Conservation (phyloP, 2,113 vertebrate species). For the Pithys albifrons region DNA sequence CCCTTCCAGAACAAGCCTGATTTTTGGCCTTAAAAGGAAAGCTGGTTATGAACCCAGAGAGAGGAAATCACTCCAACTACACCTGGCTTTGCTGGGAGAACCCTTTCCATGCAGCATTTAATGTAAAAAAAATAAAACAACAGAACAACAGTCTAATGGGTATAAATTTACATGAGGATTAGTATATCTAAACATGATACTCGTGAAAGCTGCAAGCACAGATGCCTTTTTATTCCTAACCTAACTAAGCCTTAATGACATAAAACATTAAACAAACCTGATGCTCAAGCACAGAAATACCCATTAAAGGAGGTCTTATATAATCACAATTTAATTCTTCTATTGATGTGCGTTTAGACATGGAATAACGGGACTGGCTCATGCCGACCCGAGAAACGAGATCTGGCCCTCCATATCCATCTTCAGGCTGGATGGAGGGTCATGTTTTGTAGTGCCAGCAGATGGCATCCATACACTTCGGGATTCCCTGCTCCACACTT, state of each 20-base stretch:
- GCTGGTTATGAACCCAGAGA: neutral
- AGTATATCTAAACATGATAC: neutral
- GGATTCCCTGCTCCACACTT: neutral
- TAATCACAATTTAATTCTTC: neutral
- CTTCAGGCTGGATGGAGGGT: neutral
- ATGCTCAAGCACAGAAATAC: neutral
- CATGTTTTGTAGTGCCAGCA: neutral
- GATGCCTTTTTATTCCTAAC: neutral
- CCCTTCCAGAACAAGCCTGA: neutral
- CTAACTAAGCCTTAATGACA: neutral
- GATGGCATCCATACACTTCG: slow-evolving; percentile 32
- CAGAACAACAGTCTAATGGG: neutral
- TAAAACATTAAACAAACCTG: neutral
- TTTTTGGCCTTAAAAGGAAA: neutral
- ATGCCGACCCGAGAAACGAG: neutral
- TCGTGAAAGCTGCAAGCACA: neutral
- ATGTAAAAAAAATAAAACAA: neutral
- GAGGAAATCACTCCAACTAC: neutral
- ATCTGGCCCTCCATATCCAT: neutral
- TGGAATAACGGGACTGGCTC: neutral
- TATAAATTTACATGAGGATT: neutral
- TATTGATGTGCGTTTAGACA: neutral
- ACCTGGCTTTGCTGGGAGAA: neutral
- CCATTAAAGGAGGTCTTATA: neutral
- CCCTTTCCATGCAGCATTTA: neutral